These are phyloP conservation scores for Laterallus jamaicensis DNA, from an alignment of 2,113 vertebrate genomes.

Conservation along the genomic window DNA sequence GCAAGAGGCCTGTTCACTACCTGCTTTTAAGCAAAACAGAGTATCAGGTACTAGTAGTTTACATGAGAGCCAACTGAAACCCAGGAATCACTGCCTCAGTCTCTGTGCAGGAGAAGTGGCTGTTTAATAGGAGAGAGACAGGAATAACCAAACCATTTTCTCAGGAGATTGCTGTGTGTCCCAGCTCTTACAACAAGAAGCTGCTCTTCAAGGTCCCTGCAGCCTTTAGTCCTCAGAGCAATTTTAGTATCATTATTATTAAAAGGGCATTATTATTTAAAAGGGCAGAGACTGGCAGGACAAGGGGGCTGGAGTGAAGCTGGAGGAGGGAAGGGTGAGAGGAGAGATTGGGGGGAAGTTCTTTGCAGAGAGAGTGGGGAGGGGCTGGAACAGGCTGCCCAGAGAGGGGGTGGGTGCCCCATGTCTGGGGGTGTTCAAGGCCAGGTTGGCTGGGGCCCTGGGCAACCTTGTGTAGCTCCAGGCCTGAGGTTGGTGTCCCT, in stretches of 20 bases:
- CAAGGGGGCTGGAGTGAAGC: too few relatives aligned
- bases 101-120: background rate
- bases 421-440: too few relatives aligned
- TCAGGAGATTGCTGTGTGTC: rapidly evolving
- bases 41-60: background rate
- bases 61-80: background rate
- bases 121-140: background rate
- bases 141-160: background rate
- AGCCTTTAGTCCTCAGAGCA: background rate
- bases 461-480: too few relatives aligned
- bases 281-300: too few relatives aligned
- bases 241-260: background rate
- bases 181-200: background rate
- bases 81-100: background rate
- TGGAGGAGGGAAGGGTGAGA: too few relatives aligned
- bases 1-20: background rate
- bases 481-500: too few relatives aligned
- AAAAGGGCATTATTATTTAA: too few relatives aligned
- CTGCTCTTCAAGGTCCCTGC: background rate
- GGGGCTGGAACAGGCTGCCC: too few relatives aligned
- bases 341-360: too few relatives aligned
- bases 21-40: background rate
- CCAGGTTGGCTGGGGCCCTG: too few relatives aligned
- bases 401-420: too few relatives aligned
- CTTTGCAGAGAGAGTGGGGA: too few relatives aligned